Evolutionary conservation across 2,888 invertebrate genomes (phyloP).

Genomic region (Ormyrus thymus): DNA sequence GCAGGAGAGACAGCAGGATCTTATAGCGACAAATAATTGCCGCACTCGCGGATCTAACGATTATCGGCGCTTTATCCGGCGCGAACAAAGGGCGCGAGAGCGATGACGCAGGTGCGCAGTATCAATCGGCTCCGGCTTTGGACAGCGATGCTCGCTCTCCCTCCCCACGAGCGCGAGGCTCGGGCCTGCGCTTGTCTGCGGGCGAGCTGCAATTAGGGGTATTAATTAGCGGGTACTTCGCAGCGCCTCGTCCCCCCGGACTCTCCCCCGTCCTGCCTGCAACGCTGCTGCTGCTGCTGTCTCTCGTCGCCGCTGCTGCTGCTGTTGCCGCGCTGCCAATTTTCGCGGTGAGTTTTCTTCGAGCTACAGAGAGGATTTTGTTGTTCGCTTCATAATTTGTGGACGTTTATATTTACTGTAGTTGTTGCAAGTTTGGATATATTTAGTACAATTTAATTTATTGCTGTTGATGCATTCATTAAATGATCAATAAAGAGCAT

Average conservation of each 20-base stretch:
- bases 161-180: neutral
- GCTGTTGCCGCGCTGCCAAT: too few relatives aligned
- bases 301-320: conserved; percentile 54
- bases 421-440: too few relatives aligned
- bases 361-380: too few relatives aligned
- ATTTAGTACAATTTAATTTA: too few relatives aligned
- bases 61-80: neutral
- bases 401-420: too few relatives aligned
- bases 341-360: too few relatives aligned
- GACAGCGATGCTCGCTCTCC: neutral
- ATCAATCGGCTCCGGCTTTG: conserved; percentile 7
- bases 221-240: conserved; percentile 74
- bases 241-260: conserved; percentile 57
- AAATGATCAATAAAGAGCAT: too few relatives aligned
- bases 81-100: neutral
- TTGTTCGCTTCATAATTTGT: too few relatives aligned
- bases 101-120: conserved; percentile 27
- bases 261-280: neutral
- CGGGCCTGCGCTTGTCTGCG: conserved; percentile 44
- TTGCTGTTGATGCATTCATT: too few relatives aligned
- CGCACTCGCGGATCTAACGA: too few relatives aligned
- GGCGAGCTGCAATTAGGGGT: conserved; percentile 74
- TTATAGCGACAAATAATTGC: too few relatives aligned
- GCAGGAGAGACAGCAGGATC: too few relatives aligned
- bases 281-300: conserved; percentile 29